Conservation (phyloP, 2,113 vertebrate species). For the Erythrocercus mccallii region DNA sequence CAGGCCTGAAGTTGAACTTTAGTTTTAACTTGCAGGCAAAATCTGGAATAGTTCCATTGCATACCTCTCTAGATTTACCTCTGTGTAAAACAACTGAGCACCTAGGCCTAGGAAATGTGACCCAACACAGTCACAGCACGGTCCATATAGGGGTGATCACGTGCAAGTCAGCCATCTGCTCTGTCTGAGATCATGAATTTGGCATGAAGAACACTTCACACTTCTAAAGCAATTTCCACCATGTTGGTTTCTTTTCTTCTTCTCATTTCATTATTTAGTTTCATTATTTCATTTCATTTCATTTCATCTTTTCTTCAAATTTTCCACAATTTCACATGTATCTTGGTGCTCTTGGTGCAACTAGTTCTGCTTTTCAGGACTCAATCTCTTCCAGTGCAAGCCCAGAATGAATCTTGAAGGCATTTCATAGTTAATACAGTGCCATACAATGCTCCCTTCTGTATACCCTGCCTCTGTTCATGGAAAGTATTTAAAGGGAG, state of each 20-base stretch:
- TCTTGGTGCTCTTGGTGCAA: background rate
- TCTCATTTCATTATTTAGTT: background rate
- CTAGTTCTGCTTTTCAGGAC: background rate
- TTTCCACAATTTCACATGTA: background rate
- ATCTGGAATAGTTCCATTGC: background rate
- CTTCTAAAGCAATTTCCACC: background rate
- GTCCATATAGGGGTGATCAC: background rate
- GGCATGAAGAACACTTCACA: background rate
- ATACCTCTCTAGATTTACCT: background rate
- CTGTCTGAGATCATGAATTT: background rate
- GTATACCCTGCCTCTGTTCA: background rate
- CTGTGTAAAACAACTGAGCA: background rate
- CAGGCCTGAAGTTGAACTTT: background rate
- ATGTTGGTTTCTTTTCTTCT: background rate
- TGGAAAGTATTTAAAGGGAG: background rate
- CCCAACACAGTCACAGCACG: background rate
- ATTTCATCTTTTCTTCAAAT: background rate
- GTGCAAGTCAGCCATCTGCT: constrained; percentile 14
- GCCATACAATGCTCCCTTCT: background rate
- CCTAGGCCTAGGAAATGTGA: background rate
- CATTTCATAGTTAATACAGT: background rate
- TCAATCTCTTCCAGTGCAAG: background rate
- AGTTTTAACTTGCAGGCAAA: background rate
- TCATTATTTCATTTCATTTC: background rate
- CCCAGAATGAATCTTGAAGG: background rate